phyloP scores from a whole-genome alignment of 2,113 vertebrate genomes.

The Microcebus jonahi region DNA sequence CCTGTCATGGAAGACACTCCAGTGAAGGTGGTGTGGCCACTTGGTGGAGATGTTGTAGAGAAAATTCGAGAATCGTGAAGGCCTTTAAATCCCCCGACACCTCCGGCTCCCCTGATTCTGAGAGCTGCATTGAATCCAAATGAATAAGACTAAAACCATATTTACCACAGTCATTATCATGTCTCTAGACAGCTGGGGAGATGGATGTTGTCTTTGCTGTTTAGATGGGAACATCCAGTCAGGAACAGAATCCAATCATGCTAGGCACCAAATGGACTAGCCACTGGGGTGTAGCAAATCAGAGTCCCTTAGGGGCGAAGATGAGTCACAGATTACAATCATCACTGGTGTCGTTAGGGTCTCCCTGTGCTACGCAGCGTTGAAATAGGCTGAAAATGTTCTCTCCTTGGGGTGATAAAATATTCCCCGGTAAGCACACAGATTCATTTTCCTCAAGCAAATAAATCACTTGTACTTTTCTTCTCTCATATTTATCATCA shows the following conservation, averaged over 20 bases:
- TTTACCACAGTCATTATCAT: slow-evolving; percentile 36
- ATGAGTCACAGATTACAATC: slow-evolving; percentile 63
- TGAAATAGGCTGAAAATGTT: slow-evolving; percentile 43
- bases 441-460: slow-evolving; percentile 70
- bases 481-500: slow-evolving; percentile 36
- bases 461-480: slow-evolving; percentile 61
- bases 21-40: not conserved
- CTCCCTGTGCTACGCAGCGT: not conserved
- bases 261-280: slow-evolving; percentile 19
- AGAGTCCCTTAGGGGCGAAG: slow-evolving; percentile 13
- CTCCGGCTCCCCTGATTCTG: slow-evolving; percentile 1
- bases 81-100: not conserved
- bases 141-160: not conserved
- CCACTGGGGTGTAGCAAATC: slow-evolving; percentile 52
- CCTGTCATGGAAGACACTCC: not conserved
- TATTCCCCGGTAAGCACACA: slow-evolving; percentile 62
- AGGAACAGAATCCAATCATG: slow-evolving; percentile 42
- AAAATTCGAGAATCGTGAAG: not conserved
- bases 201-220: slow-evolving; percentile 57
- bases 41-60: slow-evolving; percentile 60
- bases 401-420: slow-evolving; percentile 57
- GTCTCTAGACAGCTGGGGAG: slow-evolving; percentile 39
- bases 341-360: not conserved
- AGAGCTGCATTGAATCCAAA: slow-evolving; percentile 32
- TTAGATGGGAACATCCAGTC: slow-evolving; percentile 45